phyloP scores from a whole-genome alignment of 2,113 vertebrate genomes.

The Phylloscopus trochilus region DNA sequence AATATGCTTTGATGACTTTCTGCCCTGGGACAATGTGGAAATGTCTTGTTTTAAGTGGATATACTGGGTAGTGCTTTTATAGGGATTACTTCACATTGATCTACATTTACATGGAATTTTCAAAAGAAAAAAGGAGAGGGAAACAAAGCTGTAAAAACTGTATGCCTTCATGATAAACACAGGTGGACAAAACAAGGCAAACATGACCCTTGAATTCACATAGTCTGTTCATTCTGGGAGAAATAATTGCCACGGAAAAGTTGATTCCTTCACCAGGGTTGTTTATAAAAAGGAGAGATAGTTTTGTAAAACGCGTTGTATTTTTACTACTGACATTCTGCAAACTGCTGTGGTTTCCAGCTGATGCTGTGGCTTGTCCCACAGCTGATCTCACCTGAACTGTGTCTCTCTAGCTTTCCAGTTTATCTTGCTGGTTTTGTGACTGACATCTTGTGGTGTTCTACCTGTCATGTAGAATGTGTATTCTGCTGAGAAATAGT shows the following conservation, averaged over 20 bases:
- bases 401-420: not conserved
- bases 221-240: not conserved
- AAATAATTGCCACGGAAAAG: not conserved
- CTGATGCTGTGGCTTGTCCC: not conserved
- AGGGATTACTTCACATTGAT: not conserved
- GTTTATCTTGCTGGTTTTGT: not conserved
- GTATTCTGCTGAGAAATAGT: not conserved
- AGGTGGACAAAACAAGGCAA: not conserved
- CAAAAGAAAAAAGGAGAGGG: not conserved
- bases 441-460: not conserved
- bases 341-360: not conserved
- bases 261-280: not conserved
- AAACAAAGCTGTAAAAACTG: not conserved
- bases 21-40: conserved; percentile 27
- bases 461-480: not conserved
- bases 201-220: not conserved
- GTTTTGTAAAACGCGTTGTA: not conserved
- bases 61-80: not conserved
- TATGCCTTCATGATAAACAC: not conserved
- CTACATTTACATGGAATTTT: not conserved
- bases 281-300: not conserved
- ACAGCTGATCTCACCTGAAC: not conserved
- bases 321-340: not conserved
- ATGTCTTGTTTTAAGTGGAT: conserved; percentile 6
- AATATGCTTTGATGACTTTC: not conserved